Evolutionary conservation across 1,140 invertebrate genomes (phyloP), one percentile per base, ranked within the genome.

Genomic region (Panagrolaimus sp.): DNA sequence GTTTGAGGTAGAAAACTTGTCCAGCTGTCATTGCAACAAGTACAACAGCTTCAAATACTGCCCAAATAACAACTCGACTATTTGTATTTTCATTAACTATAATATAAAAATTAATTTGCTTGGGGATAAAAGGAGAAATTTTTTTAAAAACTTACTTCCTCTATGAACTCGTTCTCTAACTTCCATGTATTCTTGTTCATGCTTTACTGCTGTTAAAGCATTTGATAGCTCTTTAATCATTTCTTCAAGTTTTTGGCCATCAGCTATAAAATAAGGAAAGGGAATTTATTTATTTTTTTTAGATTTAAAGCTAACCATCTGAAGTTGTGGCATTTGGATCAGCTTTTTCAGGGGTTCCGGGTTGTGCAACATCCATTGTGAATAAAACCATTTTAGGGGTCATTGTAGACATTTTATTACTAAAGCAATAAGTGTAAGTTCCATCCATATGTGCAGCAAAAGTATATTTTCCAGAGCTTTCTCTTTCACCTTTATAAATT

Each of bases 161-260:
- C 94, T 88, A 85, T 99, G 96, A 81, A 96, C 96, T 77, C 92
- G 87, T 84, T 98, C 96, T 73, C 96, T 87, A 7, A 94, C 91
- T 88, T 95, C 91, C 95, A 99, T 98, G 81, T 98, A 98, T 83
- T 99, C 96, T 84, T 98, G 95, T 86, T 99, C 96, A 84, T 96
- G 92, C 85, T 98, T 98, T 1, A 98, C 94, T 63, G 90, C 89
- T 73, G 90, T 91, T 45, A 99, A 86, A 61, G 92, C 89, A 53
- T 88, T 89, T 4, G 90, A 91, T 8, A 99, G 86, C 83, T 98
- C 92, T 78, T 90, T 90, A 69, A 98, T 95, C 94, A 98, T 97
- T 73, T 94, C 91, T 79, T 96, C 92, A 48, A 98, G 86, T 84
- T 98, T 97, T 75, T 90, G 92, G 71, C 92, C 85, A 68, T 87